Conservation (phyloP, 2,797 vertebrate species). For the Capromys pilorides region DNA sequence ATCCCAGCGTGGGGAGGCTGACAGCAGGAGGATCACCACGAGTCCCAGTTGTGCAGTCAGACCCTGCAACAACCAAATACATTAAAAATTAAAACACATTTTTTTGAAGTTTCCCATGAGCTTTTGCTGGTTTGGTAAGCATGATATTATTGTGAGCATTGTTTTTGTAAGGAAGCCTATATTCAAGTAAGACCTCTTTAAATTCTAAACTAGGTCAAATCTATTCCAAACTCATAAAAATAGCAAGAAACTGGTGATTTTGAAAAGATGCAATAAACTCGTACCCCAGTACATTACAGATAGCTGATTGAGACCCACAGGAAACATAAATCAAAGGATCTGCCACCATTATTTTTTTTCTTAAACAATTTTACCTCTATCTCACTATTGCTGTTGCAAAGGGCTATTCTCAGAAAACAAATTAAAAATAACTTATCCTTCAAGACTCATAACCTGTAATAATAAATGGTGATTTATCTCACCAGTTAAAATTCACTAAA, state of each 20-base stretch:
- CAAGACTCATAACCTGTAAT: slow-evolving; percentile 39
- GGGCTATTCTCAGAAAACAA: slow-evolving; percentile 53
- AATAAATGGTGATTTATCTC: slow-evolving; percentile 60
- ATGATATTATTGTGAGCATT: not conserved
- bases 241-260: slow-evolving; percentile 49
- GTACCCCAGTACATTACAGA: not conserved
- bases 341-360: not conserved
- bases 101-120: not conserved
- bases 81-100: too few species aligned
- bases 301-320: not conserved
- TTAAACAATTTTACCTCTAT: slow-evolving; percentile 41
- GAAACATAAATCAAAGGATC: slow-evolving; percentile 25
- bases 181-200: not conserved
- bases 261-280: slow-evolving; percentile 37
- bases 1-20: too few species aligned
- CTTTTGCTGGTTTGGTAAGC: not conserved
- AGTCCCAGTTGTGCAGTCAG: too few species aligned
- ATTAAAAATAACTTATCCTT: slow-evolving; percentile 59
- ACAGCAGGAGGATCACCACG: too few species aligned
- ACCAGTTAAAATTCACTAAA: slow-evolving; percentile 55
- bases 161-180: not conserved
- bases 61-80: too few species aligned
- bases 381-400: not conserved
- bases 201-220: not conserved
- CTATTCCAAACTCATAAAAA: slow-evolving; percentile 33